Conservation (phyloP, 2,888 invertebrate species). For the Lithophane semibrunnea region DNA sequence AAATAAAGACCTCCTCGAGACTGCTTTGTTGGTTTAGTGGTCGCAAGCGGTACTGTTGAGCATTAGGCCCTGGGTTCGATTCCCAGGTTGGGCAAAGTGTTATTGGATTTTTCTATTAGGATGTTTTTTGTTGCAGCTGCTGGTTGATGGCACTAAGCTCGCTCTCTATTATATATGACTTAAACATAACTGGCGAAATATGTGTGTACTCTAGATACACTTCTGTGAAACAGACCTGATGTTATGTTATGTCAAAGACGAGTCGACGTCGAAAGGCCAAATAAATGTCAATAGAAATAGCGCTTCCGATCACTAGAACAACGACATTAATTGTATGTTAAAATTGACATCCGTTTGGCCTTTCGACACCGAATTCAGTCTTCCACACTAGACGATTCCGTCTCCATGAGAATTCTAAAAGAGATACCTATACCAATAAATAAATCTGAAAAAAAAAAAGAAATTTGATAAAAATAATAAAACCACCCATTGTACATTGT, state of each 20-base stretch:
- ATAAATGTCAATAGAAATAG: too few relatives aligned
- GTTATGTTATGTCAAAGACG: too few relatives aligned
- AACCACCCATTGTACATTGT: conserved; percentile 47
- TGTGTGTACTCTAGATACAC: too few relatives aligned
- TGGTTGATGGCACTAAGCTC: background rate
- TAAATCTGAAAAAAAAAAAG: conserved; percentile 30
- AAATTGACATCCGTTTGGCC: conserved; percentile 16
- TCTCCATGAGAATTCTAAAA: background rate
- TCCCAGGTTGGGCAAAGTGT: background rate
- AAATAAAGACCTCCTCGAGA: background rate
- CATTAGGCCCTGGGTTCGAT: background rate
- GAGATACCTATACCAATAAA: too few relatives aligned
- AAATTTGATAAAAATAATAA: conserved; percentile 26
- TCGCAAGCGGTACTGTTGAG: background rate
- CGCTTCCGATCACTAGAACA: too few relatives aligned
- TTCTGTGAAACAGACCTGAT: too few relatives aligned
- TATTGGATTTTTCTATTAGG: background rate
- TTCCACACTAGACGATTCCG: background rate
- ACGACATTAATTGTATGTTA: conserved; percentile 12
- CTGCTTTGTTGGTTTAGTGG: background rate
- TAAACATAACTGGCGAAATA: background rate
- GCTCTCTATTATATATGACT: background rate
- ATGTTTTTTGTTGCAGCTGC: background rate
- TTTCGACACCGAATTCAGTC: background rate
- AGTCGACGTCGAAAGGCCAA: too few relatives aligned